Percentiles rank a stretch among this genome's conserved stretches.
phyloP scores from a whole-genome alignment of 2,797 vertebrate species.

The Phataginus tetradactyla region DNA sequence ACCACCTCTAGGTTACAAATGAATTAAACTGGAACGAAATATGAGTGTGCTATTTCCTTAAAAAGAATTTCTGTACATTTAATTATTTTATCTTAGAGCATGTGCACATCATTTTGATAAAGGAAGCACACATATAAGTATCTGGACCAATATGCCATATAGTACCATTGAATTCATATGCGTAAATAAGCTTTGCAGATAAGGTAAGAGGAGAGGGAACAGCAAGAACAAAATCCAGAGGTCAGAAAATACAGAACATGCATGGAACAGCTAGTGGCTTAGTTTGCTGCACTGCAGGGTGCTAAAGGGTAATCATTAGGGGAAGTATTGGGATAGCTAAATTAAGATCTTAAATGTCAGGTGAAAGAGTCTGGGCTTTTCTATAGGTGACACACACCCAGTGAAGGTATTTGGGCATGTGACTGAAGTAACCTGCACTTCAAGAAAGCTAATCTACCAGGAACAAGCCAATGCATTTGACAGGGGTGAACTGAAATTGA shows the following conservation, averaged over 20 bases:
- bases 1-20: not conserved
- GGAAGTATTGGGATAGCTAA: not conserved
- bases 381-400: not conserved
- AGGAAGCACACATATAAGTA: not conserved
- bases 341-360: not conserved
- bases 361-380: not conserved
- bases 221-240: not conserved
- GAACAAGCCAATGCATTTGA: not conserved
- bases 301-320: not conserved
- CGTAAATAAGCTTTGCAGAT: not conserved
- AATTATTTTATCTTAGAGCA: slow-evolving; percentile 28
- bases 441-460: not conserved
- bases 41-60: not conserved
- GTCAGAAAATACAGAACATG: not conserved
- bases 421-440: not conserved
- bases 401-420: not conserved
- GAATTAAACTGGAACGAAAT: not conserved
- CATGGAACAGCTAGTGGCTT: not conserved
- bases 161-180: not conserved
- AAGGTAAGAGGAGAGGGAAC: not conserved
- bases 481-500: not conserved
- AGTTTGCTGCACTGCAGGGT: not conserved
- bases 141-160: not conserved
- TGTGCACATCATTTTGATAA: slow-evolving; percentile 6
- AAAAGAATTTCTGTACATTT: slow-evolving; percentile 17